Evolutionary conservation across 2,888 invertebrate species (phyloP), one percentile per base, ranked within the genome.

Genomic region (Apamea anceps): DNA sequence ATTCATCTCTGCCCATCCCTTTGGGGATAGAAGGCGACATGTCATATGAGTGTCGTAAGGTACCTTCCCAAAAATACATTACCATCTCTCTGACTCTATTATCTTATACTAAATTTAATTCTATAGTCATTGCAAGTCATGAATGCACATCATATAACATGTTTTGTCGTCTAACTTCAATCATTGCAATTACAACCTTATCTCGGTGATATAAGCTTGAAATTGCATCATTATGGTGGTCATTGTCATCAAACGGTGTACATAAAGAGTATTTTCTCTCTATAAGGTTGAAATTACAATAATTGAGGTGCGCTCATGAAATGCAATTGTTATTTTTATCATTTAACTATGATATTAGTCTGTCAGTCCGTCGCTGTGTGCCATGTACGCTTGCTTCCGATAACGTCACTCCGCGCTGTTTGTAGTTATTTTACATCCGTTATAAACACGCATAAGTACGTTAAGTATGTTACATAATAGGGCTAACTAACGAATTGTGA

Each of bases 301-400:
- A 8, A 32, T 15, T 25, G 51, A 25, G 0, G 70, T 18, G 13
- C 25, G 45, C 57, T 42, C 28, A 18, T 77, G 13, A 37, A 48
- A 65, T 75, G 0, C 8, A 28, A 75, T 74, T 37, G 10, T 45
- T 60, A 6, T 77, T 60, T 37, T 63, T 15, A 3, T 42, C 4
- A 25, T 37, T 15, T 28, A n/a, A 4, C 0, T 48, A 66, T 28
- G 32, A 28, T 8, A 62, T 10, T 6, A 48, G 81, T 84, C n/a
- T 15, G 63, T 79, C 72, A 54, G 79, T 84, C 68, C 25, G 51
- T 79, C 79, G 83, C 66, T 72, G 84, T 75, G 89, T 89, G 89
- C 89, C 89, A 89, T 89, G 87, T 85, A 84, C 25, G 72, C 70
- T 85, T 78, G 88, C 81, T 87, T 86, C 82, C 81, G 74, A 79